phyloP scores from a whole-genome alignment of 1,140 invertebrate genomes.

The Helicoverpa armigera region DNA sequence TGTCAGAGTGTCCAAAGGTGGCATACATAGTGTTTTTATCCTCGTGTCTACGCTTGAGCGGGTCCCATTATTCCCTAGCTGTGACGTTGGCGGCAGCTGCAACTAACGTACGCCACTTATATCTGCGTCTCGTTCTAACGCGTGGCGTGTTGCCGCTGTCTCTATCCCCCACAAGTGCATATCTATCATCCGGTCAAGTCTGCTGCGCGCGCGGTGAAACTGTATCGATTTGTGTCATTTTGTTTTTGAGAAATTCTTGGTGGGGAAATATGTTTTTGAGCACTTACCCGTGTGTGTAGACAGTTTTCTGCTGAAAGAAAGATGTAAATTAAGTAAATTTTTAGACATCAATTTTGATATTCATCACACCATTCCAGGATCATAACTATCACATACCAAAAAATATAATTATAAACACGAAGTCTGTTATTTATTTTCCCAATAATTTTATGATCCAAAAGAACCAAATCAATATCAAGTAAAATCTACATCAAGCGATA shows the following conservation, averaged over 20 bases:
- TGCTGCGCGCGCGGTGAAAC: conserved; percentile 55
- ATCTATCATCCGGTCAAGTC: conserved; percentile 67
- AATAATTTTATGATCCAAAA: neutral
- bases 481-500: neutral
- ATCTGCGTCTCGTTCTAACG: conserved; percentile 58
- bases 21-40: conserved; percentile 44
- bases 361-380: too few relatives aligned
- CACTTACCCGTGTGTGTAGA: neutral
- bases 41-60: conserved; percentile 50
- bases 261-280: conserved; percentile 5
- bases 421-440: too few relatives aligned
- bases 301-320: too few relatives aligned
- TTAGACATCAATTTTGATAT: too few relatives aligned
- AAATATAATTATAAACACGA: too few relatives aligned
- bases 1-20: conserved; percentile 42
- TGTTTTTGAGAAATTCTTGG: conserved; percentile 37
- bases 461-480: neutral
- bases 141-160: conserved; percentile 53
- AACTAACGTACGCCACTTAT: conserved; percentile 71
- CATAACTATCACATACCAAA: too few relatives aligned
- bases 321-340: too few relatives aligned
- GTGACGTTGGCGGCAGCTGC: conserved; percentile 73
- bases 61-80: conserved; percentile 50
- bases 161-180: conserved; percentile 63
- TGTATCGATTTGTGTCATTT: conserved; percentile 71